Evolutionary conservation across 2,113 vertebrate genomes (phyloP), one percentile per base, ranked within the genome.

Genomic region (Callipepla californica): DNA sequence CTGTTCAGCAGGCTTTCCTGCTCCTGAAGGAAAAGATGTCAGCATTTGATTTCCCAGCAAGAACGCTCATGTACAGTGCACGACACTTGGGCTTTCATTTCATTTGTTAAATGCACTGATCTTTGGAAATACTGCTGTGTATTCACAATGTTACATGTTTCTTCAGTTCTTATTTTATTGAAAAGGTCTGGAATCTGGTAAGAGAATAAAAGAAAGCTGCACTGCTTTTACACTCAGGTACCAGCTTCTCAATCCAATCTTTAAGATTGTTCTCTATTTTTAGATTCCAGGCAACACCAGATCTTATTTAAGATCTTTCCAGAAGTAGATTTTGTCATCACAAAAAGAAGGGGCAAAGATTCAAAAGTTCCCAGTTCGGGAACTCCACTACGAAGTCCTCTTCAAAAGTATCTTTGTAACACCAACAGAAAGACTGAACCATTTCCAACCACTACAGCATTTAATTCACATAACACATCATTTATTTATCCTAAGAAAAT

Each of bases 71-170:
- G 16, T 18, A 18, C 53, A 32, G 53, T 55, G 75, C 65, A 19
- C 58, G 44, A 61, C 89, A 58, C 80, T 94, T 91, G 68, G 34
- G 58, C 79, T 90, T 70, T 66, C 76, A 91, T 90, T 70, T 66
- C 76, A 91, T 69, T 95, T 73, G 79, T 66, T 87, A 83, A 85
- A 68, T 51, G 61, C 45, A 79, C 1, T 76, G 75, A 87, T 92
- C 75, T 92, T 36, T 85, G 81, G 68, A 73, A 89, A 82, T 44
- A 92, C 7, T 26, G 89, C 82, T 92, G 72, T 82, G 58, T 94
- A 94, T 87, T 30, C 47, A 96, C 82, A 85, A 38, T 45, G 82
- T 80, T 85, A 91, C 82, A 55, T 74, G 65, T 72, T 55, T 87
- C 67, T 87, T 66, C 75, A 67, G 51, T 91, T 76, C 30, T 74